These are phyloP conservation scores for Agelaius tricolor DNA, from an alignment of 2,113 vertebrate species.

Conservation along the genomic window DNA sequence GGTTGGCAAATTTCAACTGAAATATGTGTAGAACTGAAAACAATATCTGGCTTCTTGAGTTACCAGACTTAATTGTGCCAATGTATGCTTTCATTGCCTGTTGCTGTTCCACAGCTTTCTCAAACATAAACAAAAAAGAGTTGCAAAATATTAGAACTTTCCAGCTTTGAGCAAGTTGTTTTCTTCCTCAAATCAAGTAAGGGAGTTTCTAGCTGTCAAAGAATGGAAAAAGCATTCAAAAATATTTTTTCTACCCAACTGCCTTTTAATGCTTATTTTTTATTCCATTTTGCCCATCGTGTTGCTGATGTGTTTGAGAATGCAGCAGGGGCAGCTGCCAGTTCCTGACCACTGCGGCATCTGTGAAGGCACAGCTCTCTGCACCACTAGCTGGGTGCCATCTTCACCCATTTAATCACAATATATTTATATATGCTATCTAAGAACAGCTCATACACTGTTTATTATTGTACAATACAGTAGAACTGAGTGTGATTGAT, in stretches of 20 bases:
- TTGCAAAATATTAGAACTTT: constrained; percentile 64
- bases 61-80: constrained; percentile 63
- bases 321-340: background rate
- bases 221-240: constrained; percentile 48
- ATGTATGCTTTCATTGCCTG: constrained; percentile 58
- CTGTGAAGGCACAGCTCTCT: background rate
- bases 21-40: constrained; percentile 44
- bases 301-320: background rate
- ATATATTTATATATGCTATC: background rate
- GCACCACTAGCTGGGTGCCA: background rate
- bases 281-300: background rate
- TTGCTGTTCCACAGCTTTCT: constrained; percentile 58
- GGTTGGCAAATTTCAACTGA: constrained; percentile 37
- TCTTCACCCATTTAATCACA: background rate
- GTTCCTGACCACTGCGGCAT: fast-evolving
- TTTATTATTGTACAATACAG: background rate
- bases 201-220: constrained; percentile 54
- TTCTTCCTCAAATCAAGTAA: constrained; percentile 26
- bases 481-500: background rate
- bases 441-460: background rate
- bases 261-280: background rate
- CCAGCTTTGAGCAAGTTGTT: constrained; percentile 61
- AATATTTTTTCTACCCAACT: constrained; percentile 18
- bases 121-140: constrained; percentile 56
- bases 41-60: constrained; percentile 65